phyloP scores from a whole-genome alignment of 2,113 vertebrate species.

The Thamnophis sirtalis region DNA sequence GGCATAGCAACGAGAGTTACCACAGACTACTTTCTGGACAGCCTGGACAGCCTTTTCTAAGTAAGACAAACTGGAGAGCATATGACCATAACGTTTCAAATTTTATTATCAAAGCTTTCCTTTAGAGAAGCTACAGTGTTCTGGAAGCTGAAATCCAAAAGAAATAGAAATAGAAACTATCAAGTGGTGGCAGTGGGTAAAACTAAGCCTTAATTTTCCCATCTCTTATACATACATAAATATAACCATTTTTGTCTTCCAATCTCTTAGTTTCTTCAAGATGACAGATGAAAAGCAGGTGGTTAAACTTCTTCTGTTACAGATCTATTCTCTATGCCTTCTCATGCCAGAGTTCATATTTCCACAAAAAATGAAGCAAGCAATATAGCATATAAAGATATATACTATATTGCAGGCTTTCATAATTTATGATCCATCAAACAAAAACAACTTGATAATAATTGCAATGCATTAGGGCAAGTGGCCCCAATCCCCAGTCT shows the following conservation, averaged over 20 bases:
- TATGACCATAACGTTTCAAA: fast-evolving
- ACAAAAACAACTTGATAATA: neutral
- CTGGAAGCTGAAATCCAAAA: neutral
- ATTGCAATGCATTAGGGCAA: neutral
- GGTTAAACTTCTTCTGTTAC: neutral
- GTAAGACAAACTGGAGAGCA: neutral
- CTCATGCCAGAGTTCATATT: neutral
- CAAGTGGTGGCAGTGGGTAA: neutral
- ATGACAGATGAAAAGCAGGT: neutral
- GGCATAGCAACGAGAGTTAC: neutral
- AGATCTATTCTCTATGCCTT: neutral
- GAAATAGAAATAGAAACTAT: neutral
- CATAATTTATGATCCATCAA: neutral
- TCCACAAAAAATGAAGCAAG: neutral
- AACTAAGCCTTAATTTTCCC: neutral
- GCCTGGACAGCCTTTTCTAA: constrained; percentile 28
- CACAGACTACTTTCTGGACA: constrained; percentile 27
- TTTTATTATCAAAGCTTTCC: neutral
- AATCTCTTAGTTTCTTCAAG: neutral
- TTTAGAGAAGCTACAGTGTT: neutral
- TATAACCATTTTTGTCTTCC: neutral
- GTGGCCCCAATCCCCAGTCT: no score
- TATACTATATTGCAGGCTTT: neutral
- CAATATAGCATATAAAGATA: neutral
- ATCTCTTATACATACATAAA: neutral